Conservation (phyloP, 2,888 invertebrate genomes). For the Tipula vernalis region DNA sequence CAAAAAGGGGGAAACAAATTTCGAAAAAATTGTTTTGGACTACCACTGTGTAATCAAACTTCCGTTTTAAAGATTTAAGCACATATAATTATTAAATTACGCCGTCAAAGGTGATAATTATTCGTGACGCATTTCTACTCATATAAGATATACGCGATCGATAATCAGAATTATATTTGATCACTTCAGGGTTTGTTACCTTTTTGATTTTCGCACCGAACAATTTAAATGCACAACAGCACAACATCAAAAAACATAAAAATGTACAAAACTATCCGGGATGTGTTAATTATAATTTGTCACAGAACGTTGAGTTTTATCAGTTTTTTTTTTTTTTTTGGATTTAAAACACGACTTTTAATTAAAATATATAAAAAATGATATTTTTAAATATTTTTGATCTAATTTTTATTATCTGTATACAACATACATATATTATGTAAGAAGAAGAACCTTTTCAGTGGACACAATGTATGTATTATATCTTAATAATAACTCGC, state of each 20-base stretch:
- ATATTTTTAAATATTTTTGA: neutral
- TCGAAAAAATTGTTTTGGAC: neutral
- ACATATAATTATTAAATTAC: neutral
- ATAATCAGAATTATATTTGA: neutral
- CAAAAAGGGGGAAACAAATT: neutral
- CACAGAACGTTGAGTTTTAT: conserved; percentile 7
- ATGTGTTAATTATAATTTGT: conserved; percentile 12
- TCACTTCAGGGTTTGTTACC: neutral
- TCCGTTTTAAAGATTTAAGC: neutral
- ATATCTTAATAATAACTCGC: neutral
- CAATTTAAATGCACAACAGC: neutral
- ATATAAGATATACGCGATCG: neutral
- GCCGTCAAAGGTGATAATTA: neutral
- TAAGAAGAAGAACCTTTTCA: neutral
- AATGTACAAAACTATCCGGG: neutral
- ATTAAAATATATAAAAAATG: neutral
- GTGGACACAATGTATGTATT: neutral
- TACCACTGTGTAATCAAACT: neutral
- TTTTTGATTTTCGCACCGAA: neutral
- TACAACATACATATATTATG: neutral
- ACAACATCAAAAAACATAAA: neutral
- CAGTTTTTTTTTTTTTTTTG: neutral
- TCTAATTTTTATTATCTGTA: neutral
- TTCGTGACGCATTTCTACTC: too few relatives aligned
- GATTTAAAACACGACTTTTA: neutral